Evolutionary conservation across 2,888 invertebrate genomes (phyloP).

Genomic region (Arctia plantaginis): DNA sequence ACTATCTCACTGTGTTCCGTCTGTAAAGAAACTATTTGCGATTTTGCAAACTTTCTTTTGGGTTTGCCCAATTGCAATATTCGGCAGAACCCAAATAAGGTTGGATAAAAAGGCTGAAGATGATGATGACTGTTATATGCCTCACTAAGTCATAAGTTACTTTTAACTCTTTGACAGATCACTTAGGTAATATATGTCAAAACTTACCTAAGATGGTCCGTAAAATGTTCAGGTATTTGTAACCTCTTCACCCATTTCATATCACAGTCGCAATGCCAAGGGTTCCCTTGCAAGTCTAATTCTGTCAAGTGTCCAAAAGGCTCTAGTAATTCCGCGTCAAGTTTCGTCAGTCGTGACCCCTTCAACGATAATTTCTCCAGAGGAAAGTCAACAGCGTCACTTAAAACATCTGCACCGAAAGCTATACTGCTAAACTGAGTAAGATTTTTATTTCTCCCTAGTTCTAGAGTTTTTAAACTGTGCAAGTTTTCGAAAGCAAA

Average conservation of each 20-base stretch:
- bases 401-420: slow-evolving; percentile 73
- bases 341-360: slow-evolving; percentile 74
- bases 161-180: not conserved
- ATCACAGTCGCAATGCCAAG: slow-evolving; percentile 89
- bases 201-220: slow-evolving; percentile 80
- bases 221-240: slow-evolving; percentile 73
- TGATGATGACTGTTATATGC: too few relatives aligned
- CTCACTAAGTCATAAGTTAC: not conserved
- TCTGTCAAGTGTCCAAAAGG: slow-evolving; percentile 79
- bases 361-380: slow-evolving; percentile 79
- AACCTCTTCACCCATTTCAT: slow-evolving; percentile 82
- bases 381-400: slow-evolving; percentile 75
- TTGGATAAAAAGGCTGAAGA: too few relatives aligned
- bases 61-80: too few relatives aligned
- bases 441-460: slow-evolving; percentile 86
- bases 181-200: not conserved
- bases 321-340: slow-evolving; percentile 71
- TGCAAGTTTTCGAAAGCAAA: slow-evolving; percentile 86
- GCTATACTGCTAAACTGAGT: slow-evolving; percentile 78
- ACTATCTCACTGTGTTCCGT: too few relatives aligned
- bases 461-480: slow-evolving; percentile 80
- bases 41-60: too few relatives aligned
- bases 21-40: too few relatives aligned
- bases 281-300: slow-evolving; percentile 87
- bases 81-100: too few relatives aligned